phyloP scores from a whole-genome alignment of 37 sponge, comb jelly and placozoan genomes.

The Bolinopsis microptera region DNA sequence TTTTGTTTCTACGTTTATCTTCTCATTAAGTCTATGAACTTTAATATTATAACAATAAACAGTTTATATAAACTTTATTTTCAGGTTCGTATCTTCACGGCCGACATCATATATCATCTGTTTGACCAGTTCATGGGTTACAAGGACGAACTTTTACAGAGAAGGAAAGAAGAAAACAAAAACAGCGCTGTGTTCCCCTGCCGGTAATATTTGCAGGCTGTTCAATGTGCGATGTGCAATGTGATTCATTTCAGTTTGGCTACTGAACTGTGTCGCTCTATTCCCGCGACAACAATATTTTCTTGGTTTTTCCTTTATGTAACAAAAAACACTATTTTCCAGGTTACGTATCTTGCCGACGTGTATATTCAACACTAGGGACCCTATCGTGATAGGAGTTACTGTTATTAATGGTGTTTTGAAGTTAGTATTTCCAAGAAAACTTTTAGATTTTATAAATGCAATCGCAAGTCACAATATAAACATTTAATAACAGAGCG shows the following conservation, averaged over 20 bases:
- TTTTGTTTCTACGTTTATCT: too few relatives aligned
- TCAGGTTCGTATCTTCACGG: conserved; percentile 80
- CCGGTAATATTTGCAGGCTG: conserved; percentile 66
- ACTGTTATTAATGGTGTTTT: conserved; percentile 69
- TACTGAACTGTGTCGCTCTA: too few relatives aligned
- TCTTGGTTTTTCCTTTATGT: background rate
- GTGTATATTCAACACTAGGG: conserved; percentile 93
- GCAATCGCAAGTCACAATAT: background rate
- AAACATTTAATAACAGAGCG: background rate
- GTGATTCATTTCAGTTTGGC: background rate
- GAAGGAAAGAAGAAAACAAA: conserved; percentile 79
- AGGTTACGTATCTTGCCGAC: conserved; percentile 86
- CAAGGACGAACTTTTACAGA: conserved; percentile 74
- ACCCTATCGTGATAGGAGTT: conserved; percentile 98
- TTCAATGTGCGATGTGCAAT: too few relatives aligned
- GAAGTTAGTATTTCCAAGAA: background rate
- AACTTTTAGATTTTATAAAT: background rate
- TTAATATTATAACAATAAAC: too few relatives aligned
- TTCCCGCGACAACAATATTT: background rate
- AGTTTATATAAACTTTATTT: too few relatives aligned
- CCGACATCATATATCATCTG: conserved; percentile 98
- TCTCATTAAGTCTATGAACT: too few relatives aligned
- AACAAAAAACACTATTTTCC: too few relatives aligned
- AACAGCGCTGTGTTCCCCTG: conserved; percentile 91
- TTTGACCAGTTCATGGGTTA: conserved; percentile 94